phyloP scores from a whole-genome alignment of 2,888 invertebrate genomes.

The Sinhomidia bicolor region DNA sequence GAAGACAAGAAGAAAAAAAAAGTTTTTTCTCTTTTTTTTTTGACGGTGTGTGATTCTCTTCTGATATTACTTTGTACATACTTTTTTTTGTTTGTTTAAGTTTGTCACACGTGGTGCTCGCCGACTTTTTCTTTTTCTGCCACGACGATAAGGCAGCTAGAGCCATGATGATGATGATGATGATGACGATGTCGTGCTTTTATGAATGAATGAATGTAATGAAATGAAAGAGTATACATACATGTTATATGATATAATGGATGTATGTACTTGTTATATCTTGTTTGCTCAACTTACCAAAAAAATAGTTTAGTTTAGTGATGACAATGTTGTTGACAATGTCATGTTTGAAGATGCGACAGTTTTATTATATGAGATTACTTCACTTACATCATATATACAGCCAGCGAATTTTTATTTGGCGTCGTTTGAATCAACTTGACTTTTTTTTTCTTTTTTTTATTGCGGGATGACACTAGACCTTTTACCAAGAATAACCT shows the following conservation, averaged over 20 bases:
- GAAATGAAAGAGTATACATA: too few species aligned
- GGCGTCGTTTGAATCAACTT: slow-evolving; percentile 20
- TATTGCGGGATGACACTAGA: too few species aligned
- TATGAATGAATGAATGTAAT: too few species aligned
- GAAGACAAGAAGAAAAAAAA: neutral
- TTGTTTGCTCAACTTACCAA: neutral
- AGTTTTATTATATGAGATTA: slow-evolving; percentile 8
- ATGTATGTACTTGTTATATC: too few species aligned
- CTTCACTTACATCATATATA: too few species aligned
- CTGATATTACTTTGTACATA: neutral
- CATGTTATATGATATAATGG: too few species aligned
- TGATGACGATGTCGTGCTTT: too few species aligned
- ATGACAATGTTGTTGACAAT: slow-evolving; percentile 11
- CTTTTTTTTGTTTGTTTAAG: slow-evolving; percentile 36
- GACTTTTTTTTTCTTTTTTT: too few species aligned
- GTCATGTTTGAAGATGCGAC: neutral
- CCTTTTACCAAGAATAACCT: slow-evolving; percentile 45
- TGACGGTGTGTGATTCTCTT: too few species aligned
- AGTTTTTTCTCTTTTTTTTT: slow-evolving; percentile 5
- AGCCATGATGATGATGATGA: too few species aligned
- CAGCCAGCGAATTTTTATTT: too few species aligned
- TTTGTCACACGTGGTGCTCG: slow-evolving; percentile 46
- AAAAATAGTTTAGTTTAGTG: neutral
- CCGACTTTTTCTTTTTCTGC: neutral
- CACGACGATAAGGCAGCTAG: too few species aligned